Conservation (phyloP, 2,797 vertebrate genomes). For the Vireo griseus region DNA sequence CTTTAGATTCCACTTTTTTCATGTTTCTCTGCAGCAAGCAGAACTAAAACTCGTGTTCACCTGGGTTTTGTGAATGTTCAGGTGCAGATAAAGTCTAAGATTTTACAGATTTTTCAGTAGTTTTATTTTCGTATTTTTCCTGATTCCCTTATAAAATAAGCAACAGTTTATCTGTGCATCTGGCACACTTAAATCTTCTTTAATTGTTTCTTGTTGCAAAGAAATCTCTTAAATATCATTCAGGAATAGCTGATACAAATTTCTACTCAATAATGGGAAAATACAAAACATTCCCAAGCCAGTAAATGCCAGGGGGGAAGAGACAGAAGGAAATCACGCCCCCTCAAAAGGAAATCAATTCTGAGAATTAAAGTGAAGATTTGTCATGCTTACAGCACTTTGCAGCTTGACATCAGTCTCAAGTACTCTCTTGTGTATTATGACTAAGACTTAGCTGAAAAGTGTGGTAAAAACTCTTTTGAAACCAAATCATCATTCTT, state of each 20-base stretch:
- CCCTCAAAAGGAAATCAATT: slow-evolving; percentile 20
- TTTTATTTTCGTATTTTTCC: background rate
- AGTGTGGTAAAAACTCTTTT: background rate
- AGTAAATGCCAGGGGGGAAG: background rate
- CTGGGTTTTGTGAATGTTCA: background rate
- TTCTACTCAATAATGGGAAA: background rate
- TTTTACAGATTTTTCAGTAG: background rate
- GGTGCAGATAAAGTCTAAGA: rapidly evolving
- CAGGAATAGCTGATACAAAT: background rate
- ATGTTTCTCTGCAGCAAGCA: background rate
- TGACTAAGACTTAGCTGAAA: slow-evolving; percentile 11
- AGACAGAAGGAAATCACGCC: slow-evolving; percentile 2
- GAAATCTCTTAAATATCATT: slow-evolving; percentile 13
- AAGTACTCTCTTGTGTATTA: slow-evolving; percentile 29
- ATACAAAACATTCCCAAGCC: slow-evolving; percentile 8
- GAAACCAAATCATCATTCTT: background rate
- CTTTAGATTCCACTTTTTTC: background rate
- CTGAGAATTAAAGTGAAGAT: slow-evolving; percentile 19
- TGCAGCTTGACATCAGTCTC: slow-evolving; percentile 19
- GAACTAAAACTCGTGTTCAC: background rate
- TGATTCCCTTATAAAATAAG: background rate
- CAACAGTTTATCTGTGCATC: background rate
- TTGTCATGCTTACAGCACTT: slow-evolving; percentile 22
- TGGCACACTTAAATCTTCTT: background rate
- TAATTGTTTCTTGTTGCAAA: background rate